Evolutionary conservation across 2,888 invertebrate species (phyloP), one percentile per base, ranked within the genome.

Genomic region (Notodonta dromedarius): DNA sequence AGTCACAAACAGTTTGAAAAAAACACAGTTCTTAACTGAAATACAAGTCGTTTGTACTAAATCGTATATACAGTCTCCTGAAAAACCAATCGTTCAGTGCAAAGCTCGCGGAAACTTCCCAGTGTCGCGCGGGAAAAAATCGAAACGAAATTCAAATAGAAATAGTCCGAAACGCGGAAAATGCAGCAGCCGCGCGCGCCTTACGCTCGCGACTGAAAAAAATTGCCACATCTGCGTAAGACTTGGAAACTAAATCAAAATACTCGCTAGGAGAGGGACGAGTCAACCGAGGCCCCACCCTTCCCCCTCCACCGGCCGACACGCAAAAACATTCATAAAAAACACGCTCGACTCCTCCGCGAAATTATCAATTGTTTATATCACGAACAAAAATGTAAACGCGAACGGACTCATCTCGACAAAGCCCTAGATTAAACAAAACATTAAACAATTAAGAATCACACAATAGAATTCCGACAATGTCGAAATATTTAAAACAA

Each of bases 201-300:
- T 80, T 80, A 86, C 86, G 84, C 90, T 89, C 92, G 93, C 92
- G 92, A 93, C 93, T 93, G 92, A 92, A 93, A 93, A 24, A 92
- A 93, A 90, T 87, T 87, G 87, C 91, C 86, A 89, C 91, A 92
- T 89, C 91, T 88, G 89, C 91, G 92, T 93, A 92, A 92, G 91
- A 89, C 86, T 92, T 83, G 86, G 90, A 93, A 93, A 93, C 93
- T 93, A 93, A 93, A 93, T 93, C 93, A 93, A 93, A 93, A 93
- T 93, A 93, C 90, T 84, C 85, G 89, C 90, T 91, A 89, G 90
- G 84, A 90, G 92, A 92, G 93, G 93, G 93, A 91, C 93, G 93
- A 90, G 84, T 88, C 93, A 81, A 72, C 78, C 62, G 78, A 90
- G 83, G 93, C 93, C 90, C 92, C 93, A 90, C 93, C 93, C 91